These are phyloP conservation scores for Actenoides hombroni DNA, from an alignment of 2,113 vertebrate genomes.

Conservation along the genomic window DNA sequence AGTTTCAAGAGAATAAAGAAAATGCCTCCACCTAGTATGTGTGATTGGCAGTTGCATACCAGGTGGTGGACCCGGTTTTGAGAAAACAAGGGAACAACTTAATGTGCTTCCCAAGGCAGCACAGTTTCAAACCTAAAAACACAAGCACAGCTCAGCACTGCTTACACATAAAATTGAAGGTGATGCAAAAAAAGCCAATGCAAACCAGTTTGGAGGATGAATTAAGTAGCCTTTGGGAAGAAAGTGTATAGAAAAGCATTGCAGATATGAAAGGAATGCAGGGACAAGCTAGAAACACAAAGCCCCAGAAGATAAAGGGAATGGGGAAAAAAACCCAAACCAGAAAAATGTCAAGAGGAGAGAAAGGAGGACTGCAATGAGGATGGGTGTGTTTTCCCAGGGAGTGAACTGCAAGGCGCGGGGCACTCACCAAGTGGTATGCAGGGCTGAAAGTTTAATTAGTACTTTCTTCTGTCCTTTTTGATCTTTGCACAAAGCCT, in stretches of 20 bases:
- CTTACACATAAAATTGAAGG: background rate
- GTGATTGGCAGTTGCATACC: too few relatives aligned
- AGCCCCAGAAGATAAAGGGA: background rate
- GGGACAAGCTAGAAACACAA: background rate
- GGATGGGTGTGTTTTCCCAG: background rate
- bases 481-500: constrained; percentile 45
- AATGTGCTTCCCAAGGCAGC: background rate
- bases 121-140: background rate
- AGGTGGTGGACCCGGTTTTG: too few relatives aligned
- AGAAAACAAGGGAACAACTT: background rate
- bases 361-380: background rate
- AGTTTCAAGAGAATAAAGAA: too few relatives aligned
- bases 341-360: background rate
- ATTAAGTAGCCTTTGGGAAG: background rate
- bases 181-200: background rate
- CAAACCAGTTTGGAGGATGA: background rate
- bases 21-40: too few relatives aligned
- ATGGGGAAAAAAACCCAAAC: background rate
- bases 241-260: background rate
- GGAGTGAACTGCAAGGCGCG: background rate
- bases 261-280: background rate
- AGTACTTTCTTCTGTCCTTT: background rate
- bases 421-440: background rate
- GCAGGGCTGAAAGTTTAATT: constrained; percentile 15
- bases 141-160: background rate